These are phyloP conservation scores for Branchellion lobata DNA, from an alignment of 2,888 invertebrate species.

Conservation along the genomic window DNA sequence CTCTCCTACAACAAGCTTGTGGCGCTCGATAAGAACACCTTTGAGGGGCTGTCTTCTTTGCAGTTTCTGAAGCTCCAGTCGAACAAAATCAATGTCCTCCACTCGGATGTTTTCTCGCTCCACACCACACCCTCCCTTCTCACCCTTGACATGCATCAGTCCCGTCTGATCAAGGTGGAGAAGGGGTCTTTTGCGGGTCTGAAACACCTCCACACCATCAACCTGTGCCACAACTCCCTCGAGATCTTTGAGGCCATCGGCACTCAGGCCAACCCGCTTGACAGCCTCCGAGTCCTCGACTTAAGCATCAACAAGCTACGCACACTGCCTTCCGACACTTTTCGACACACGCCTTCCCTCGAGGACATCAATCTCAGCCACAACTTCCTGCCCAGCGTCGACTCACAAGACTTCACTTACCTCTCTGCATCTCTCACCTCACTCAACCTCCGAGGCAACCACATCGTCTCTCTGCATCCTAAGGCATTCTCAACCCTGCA, in stretches of 20 bases:
- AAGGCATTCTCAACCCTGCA: not conserved
- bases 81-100: not conserved
- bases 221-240: not conserved
- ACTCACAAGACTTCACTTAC: not conserved
- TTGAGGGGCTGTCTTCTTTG: not conserved
- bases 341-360: not conserved
- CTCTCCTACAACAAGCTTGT: conserved; percentile 20
- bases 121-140: not conserved
- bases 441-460: conserved; percentile 5
- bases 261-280: not conserved
- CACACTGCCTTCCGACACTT: not conserved
- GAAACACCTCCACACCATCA: not conserved
- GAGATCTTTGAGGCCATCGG: not conserved
- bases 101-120: not conserved
- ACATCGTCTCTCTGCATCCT: not conserved
- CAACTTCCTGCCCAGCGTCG: not conserved
- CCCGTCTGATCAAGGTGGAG: not conserved
- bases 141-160: not conserved
- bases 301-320: not conserved
- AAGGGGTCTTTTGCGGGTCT: not conserved
- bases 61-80: not conserved
- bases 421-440: not conserved
- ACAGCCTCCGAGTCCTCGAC: not conserved
- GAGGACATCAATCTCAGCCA: not conserved
- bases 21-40: not conserved